These are phyloP conservation scores for Scomber japonicus DNA, from an alignment of 2,113 vertebrate genomes.

Conservation along the genomic window DNA sequence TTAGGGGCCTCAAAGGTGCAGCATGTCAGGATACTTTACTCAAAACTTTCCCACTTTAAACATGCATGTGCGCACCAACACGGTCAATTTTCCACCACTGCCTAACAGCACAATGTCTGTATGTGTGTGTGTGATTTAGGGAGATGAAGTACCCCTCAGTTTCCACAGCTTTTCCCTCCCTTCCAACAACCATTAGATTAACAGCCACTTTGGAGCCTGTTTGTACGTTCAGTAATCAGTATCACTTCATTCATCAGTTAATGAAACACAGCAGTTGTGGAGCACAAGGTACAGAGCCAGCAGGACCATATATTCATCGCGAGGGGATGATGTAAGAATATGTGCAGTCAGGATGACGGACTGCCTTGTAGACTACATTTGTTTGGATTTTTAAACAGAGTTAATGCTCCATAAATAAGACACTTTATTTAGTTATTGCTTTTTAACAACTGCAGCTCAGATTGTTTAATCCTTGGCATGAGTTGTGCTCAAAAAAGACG, in stretches of 20 bases:
- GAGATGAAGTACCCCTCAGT: not conserved
- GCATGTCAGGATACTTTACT: conserved; percentile 40
- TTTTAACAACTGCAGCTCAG: too few species aligned
- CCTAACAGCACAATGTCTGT: conserved; percentile 1
- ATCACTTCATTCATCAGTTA: not conserved
- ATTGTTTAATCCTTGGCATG: too few species aligned
- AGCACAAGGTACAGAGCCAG: not conserved
- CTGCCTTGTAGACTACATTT: too few species aligned
- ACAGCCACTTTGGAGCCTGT: conserved; percentile 4
- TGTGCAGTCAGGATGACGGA: not conserved
- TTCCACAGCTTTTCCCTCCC: conserved; percentile 14
- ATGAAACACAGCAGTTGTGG: not conserved
- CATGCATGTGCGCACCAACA: not conserved
- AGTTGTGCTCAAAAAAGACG: too few species aligned
- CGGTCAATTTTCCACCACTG: conserved; percentile 34
- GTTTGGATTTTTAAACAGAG: too few species aligned
- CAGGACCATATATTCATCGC: not conserved
- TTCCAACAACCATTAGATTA: conserved; percentile 9
- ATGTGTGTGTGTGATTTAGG: not conserved
- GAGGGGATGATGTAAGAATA: not conserved
- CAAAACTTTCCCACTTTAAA: conserved; percentile 52
- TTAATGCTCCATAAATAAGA: too few species aligned
- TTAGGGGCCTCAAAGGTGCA: conserved; percentile 35
- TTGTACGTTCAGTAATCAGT: not conserved
- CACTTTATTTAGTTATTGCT: too few species aligned